Evolutionary conservation across 2,113 vertebrate genomes (phyloP).

Genomic region (Hyperopisus bebe): DNA sequence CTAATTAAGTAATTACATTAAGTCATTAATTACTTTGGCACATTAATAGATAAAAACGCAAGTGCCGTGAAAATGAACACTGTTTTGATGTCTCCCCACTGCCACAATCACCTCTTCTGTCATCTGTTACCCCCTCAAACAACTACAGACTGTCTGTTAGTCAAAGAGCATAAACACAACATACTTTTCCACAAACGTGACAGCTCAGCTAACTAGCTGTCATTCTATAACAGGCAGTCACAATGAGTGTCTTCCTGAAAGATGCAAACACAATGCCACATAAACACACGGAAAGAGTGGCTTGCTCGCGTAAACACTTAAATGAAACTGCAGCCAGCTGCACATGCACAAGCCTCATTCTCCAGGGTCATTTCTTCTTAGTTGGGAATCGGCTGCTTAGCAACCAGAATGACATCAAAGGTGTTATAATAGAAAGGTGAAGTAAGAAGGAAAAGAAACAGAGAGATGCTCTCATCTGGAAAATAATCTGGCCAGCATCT

Average conservation of each 20-base stretch:
- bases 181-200: neutral
- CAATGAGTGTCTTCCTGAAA: neutral
- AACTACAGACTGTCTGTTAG: neutral
- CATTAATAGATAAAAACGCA: neutral
- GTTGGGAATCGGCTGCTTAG: neutral
- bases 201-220: neutral
- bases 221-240: neutral
- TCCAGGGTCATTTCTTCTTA: slow-evolving; percentile 9
- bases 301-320: neutral
- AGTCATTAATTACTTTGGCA: neutral
- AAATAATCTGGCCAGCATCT: neutral
- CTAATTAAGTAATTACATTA: neutral
- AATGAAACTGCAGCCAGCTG: neutral
- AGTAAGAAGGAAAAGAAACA: neutral
- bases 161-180: neutral
- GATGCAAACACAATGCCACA: neutral
- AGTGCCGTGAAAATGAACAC: neutral
- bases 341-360: neutral
- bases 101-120: neutral
- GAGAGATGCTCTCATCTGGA: neutral
- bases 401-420: slow-evolving; percentile 15
- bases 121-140: neutral
- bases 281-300: neutral
- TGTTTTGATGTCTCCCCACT: neutral
- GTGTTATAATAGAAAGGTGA: slow-evolving; percentile 12